Evolutionary conservation across 2,797 vertebrate species (phyloP).

Genomic region (Takifugu rubripes): DNA sequence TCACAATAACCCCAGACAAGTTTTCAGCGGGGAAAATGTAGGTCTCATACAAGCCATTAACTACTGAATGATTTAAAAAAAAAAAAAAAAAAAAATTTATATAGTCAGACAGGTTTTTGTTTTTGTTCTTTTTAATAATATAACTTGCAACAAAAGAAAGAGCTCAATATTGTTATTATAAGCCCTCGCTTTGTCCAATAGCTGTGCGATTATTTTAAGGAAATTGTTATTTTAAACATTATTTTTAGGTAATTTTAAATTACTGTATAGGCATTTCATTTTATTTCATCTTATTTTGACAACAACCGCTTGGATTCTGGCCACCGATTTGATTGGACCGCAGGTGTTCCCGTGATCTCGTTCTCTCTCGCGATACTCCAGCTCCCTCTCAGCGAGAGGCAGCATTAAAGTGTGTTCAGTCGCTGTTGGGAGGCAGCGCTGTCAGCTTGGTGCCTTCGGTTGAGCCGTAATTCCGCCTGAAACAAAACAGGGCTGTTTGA

Average conservation of each 20-base stretch:
- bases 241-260: not conserved
- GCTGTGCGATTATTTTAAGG: not conserved
- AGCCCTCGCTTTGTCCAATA: not conserved
- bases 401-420: slow-evolving; percentile 42
- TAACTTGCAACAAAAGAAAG: too few relatives aligned
- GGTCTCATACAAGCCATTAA: too few relatives aligned
- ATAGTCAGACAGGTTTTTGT: too few relatives aligned
- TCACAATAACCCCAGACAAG: too few relatives aligned
- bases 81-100: too few relatives aligned
- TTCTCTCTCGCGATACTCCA: slow-evolving; percentile 55
- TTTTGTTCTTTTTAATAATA: too few relatives aligned
- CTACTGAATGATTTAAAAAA: too few relatives aligned
- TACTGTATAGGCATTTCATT: too few relatives aligned
- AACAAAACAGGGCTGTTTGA: slow-evolving; percentile 19
- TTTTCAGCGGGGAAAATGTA: too few relatives aligned
- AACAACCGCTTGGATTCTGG: slow-evolving; percentile 9
- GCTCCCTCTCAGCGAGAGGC: slow-evolving; percentile 41
- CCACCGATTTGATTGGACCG: slow-evolving; percentile 50
- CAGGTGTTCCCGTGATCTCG: slow-evolving; percentile 24
- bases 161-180: not conserved
- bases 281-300: not conserved
- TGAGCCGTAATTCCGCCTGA: slow-evolving; percentile 16
- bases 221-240: not conserved
- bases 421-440: slow-evolving; percentile 52
- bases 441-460: not conserved